phyloP scores from a whole-genome alignment of 2,797 vertebrate species.

The Bovichtus variegatus region DNA sequence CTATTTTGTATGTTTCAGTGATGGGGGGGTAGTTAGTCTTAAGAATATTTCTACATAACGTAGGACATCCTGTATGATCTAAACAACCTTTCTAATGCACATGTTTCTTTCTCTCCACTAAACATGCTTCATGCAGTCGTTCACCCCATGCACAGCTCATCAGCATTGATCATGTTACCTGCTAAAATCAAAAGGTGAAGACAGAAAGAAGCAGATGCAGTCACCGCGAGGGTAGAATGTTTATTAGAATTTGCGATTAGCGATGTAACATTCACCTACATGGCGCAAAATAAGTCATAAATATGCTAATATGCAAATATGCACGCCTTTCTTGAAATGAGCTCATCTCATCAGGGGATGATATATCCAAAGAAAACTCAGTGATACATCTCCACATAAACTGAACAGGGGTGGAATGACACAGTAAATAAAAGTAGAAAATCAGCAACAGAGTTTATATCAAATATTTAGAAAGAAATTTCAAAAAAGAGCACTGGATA shows the following conservation, averaged over 20 bases:
- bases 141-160: not conserved
- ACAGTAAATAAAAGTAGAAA: slow-evolving; percentile 68
- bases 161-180: not conserved
- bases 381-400: slow-evolving; percentile 44
- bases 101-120: not conserved
- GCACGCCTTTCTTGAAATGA: slow-evolving; percentile 73
- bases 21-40: too few species aligned
- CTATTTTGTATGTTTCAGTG: too few species aligned
- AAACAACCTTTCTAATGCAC: not conserved
- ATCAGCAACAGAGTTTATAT: slow-evolving; percentile 62
- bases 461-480: slow-evolving; percentile 69
- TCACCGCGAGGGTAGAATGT: slow-evolving; percentile 72
- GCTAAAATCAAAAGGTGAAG: not conserved
- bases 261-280: slow-evolving; percentile 84
- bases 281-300: slow-evolving; percentile 82
- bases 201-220: slow-evolving; percentile 5
- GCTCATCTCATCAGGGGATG: slow-evolving; percentile 68
- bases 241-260: slow-evolving; percentile 86
- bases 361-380: slow-evolving; percentile 45
- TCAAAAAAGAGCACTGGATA: slow-evolving; percentile 69
- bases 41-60: too few species aligned
- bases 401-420: slow-evolving; percentile 39
- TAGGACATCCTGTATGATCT: not conserved
- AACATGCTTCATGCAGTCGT: not conserved
- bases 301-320: slow-evolving; percentile 82